These are phyloP conservation scores for Vulpes lagopus DNA, from an alignment of 2,113 vertebrate genomes.

Conservation along the genomic window DNA sequence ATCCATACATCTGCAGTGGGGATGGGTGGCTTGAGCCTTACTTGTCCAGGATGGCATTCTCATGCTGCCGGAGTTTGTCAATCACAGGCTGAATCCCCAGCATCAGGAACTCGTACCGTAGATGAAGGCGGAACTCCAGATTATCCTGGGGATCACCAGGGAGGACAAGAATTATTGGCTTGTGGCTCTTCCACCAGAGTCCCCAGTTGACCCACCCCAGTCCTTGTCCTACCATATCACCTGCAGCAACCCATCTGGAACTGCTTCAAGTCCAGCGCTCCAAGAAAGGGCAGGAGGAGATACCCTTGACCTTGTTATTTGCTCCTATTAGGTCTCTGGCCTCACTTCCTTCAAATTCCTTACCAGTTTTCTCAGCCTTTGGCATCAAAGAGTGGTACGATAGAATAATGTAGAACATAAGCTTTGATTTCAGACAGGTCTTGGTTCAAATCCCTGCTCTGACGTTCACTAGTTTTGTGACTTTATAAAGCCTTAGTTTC, in stretches of 20 bases:
- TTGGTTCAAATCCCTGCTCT: not conserved
- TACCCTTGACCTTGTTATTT: not conserved
- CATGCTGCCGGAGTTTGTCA: slow-evolving; percentile 96
- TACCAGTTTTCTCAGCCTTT: not conserved
- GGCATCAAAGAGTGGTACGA: not conserved
- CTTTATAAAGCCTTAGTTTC: slow-evolving; percentile 1
- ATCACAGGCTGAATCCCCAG: slow-evolving; percentile 98
- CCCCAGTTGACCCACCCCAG: not conserved
- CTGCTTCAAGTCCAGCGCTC: not conserved
- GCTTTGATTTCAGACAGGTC: not conserved
- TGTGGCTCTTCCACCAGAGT: not conserved
- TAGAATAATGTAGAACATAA: not conserved
- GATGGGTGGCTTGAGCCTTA: slow-evolving; percentile 78
- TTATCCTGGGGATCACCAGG: slow-evolving; percentile 90
- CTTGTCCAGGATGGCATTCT: slow-evolving; percentile 97
- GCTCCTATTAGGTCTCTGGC: too few relatives aligned
- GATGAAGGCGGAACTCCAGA: slow-evolving; percentile 97
- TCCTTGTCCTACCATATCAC: not conserved
- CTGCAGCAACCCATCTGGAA: not conserved
- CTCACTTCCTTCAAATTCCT: not conserved
- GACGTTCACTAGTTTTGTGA: not conserved
- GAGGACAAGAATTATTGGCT: not conserved
- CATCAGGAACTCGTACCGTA: slow-evolving; percentile 99
- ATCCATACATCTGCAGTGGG: not conserved
- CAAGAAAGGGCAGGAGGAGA: not conserved